Evolutionary conservation across 2,888 invertebrate genomes (phyloP), one percentile per base, ranked within the genome.

Genomic region (Xestia ashworthii): DNA sequence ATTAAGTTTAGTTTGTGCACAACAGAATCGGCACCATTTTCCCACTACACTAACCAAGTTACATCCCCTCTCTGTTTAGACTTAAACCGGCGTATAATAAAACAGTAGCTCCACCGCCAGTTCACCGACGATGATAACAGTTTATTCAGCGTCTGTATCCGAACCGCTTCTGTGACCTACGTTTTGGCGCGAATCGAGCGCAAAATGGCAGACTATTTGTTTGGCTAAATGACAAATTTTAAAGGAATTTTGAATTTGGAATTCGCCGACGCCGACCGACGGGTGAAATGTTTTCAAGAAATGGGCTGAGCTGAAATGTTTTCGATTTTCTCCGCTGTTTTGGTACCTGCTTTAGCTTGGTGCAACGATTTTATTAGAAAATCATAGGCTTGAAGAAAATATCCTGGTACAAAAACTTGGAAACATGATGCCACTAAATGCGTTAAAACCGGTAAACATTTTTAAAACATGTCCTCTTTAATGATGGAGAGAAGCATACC

Each of bases 1-100:
- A n/a, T n/a, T n/a, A n/a, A n/a, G n/a, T n/a, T n/a, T n/a, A n/a
- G n/a, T n/a, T n/a, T n/a, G n/a, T n/a, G n/a, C n/a, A n/a, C n/a
- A n/a, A n/a, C n/a, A 41, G 9, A 60, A 60, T 32, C 8, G 32
- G 32, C n/a, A n/a, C 22, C 22, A 64, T n/a, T 50, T 58, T 16
- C 12, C 0, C 3, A 25, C 3, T 14, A 5, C 4, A 1, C 55
- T 3, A 11, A 0, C 4, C 66, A 70, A 73, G 87, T 89, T 91
- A 91, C 92, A 69, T 91, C 65, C 80, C 84, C 84, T 62, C 48
- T 81, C 90, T 88, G 90, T 90, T 92, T 89, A 92, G 91, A 90
- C 86, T 94, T 93, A 94, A 94, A 92, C 93, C 91, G 90, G 90
- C 90, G 89, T 91, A 91, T 93, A 92, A 93, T 95, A 95, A 95